Evolutionary conservation across 1,140 invertebrate genomes (phyloP).

Genomic region (Phenacoccus solenopsis): DNA sequence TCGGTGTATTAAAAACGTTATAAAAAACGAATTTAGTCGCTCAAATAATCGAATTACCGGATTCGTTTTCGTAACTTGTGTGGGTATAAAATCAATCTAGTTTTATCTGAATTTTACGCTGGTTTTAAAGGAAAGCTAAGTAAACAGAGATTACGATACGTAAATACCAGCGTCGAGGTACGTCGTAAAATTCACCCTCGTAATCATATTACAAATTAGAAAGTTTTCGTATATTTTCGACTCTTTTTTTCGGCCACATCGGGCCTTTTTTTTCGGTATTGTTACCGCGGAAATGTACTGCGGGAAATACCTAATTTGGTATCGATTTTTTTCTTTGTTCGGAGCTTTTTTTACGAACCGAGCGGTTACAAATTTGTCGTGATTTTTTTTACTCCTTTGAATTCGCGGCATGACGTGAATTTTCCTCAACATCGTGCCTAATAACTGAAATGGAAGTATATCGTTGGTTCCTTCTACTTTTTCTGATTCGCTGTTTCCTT

Average conservation of each 20-base stretch:
- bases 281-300: neutral
- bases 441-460: no score
- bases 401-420: no score
- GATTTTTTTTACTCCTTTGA: no score
- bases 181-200: neutral
- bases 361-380: no score
- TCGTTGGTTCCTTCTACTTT: no score
- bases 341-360: no score
- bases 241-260: neutral
- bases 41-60: neutral
- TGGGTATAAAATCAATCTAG: neutral
- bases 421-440: no score
- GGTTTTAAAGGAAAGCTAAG: neutral
- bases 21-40: neutral
- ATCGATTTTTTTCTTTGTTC: no score
- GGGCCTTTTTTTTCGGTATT: neutral
- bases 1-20: neutral
- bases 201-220: neutral
- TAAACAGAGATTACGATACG: neutral
- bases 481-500: no score
- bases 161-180: neutral
- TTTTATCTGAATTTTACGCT: neutral
- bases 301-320: no score
- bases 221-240: neutral
- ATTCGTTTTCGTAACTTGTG: neutral